Evolutionary conservation across 2,113 vertebrate species (phyloP).

Genomic region (Arizona elegans): DNA sequence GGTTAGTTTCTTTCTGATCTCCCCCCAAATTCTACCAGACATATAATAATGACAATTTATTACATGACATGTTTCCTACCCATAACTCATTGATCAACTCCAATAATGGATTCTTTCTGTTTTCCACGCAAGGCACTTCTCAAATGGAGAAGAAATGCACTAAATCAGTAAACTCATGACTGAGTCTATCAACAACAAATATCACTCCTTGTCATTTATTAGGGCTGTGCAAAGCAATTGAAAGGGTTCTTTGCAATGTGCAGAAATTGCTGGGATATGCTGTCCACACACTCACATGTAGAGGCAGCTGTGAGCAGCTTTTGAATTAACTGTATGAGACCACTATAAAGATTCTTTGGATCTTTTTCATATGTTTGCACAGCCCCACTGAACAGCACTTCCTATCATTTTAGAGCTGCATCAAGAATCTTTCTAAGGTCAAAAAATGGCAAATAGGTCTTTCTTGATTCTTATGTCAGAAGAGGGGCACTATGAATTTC

Average conservation of each 20-base stretch:
- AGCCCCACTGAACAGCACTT: neutral
- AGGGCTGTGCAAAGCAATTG: neutral
- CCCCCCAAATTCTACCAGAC: neutral
- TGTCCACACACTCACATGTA: neutral
- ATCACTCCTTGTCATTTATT: neutral
- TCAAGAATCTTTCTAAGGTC: neutral
- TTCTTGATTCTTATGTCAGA: neutral
- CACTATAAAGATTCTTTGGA: neutral
- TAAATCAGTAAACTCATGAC: neutral
- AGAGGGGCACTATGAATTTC: neutral
- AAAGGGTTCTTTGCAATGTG: neutral
- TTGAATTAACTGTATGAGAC: neutral
- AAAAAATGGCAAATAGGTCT: neutral
- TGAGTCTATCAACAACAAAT: neutral
- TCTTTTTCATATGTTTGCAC: neutral
- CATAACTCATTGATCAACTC: neutral
- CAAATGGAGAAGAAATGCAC: neutral
- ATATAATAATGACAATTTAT: neutral
- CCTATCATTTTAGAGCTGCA: neutral
- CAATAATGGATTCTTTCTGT: neutral
- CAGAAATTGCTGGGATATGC: neutral
- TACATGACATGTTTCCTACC: neutral
- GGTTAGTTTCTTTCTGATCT: neutral
- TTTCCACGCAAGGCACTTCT: neutral
- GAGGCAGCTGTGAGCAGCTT: neutral